phyloP scores from a whole-genome alignment of 2,797 vertebrate genomes.

The Syndactyla subalaris region DNA sequence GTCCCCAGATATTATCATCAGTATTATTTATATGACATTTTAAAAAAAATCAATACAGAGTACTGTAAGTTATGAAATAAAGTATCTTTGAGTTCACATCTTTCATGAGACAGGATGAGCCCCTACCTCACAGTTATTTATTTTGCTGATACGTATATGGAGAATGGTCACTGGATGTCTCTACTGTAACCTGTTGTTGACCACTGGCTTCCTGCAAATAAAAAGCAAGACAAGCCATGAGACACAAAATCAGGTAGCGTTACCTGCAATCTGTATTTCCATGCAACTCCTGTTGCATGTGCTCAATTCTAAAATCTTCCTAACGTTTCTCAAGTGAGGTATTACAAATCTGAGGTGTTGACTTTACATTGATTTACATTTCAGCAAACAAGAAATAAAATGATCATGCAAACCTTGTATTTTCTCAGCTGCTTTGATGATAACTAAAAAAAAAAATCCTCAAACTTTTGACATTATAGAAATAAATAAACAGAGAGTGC shows the following conservation, averaged over 20 bases:
- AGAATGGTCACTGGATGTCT: constrained; percentile 93
- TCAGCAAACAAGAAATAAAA: background rate
- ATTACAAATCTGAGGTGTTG: background rate
- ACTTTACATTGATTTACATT: background rate
- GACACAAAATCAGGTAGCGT: background rate
- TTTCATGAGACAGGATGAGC: background rate
- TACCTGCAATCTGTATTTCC: background rate
- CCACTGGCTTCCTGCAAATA: constrained; percentile 89
- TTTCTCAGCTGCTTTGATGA: background rate
- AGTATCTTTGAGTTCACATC: constrained; percentile 4
- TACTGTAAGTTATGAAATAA: background rate
- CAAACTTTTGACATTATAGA: background rate
- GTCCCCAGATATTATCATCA: background rate
- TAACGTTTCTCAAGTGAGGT: background rate
- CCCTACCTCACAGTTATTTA: constrained; percentile 92
- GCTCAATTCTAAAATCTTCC: background rate
- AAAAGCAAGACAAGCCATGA: constrained; percentile 51
- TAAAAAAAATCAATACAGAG: background rate
- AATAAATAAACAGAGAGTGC: background rate
- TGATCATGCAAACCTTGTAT: background rate
- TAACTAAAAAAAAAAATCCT: background rate
- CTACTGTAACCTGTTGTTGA: constrained; percentile 89
- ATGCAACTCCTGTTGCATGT: background rate
- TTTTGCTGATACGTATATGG: constrained; percentile 96
- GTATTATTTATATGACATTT: background rate